A percentile compares a stretch with the other conserved stretches of the same genome.
Conservation (phyloP, 2,113 vertebrate species). For the Brachypteracias leptosomus region DNA sequence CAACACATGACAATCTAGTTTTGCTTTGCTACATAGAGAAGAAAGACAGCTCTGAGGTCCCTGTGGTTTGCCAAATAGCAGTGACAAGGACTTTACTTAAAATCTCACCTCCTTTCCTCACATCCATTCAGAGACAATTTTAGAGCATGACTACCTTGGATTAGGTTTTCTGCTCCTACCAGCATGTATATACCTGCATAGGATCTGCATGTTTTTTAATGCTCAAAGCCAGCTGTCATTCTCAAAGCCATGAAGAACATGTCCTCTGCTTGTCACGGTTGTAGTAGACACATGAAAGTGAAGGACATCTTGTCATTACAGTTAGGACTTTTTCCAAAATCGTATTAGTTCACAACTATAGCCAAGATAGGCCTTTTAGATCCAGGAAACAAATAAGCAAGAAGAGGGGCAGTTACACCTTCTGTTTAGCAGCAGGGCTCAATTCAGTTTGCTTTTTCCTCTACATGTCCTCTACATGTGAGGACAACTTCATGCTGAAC, state of each 20-base stretch:
- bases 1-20: background rate
- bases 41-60: background rate
- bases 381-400: background rate
- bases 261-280: background rate
- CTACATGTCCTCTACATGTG: background rate
- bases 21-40: background rate
- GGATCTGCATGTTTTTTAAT: background rate
- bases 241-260: background rate
- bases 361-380: background rate
- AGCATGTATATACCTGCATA: background rate
- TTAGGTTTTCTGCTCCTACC: background rate
- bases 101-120: background rate
- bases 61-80: background rate
- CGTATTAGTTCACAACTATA: background rate
- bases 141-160: background rate
- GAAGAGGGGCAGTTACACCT: background rate
- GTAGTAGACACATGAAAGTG: background rate
- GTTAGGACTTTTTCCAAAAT: background rate
- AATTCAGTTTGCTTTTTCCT: background rate
- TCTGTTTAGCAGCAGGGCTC: background rate
- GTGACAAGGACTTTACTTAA: background rate
- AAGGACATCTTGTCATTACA: background rate
- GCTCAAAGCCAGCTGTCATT: background rate
- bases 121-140: background rate
- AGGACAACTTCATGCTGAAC: background rate